These are phyloP conservation scores for Cebus imitator DNA, from an alignment of 2,113 vertebrate species.

Conservation along the genomic window DNA sequence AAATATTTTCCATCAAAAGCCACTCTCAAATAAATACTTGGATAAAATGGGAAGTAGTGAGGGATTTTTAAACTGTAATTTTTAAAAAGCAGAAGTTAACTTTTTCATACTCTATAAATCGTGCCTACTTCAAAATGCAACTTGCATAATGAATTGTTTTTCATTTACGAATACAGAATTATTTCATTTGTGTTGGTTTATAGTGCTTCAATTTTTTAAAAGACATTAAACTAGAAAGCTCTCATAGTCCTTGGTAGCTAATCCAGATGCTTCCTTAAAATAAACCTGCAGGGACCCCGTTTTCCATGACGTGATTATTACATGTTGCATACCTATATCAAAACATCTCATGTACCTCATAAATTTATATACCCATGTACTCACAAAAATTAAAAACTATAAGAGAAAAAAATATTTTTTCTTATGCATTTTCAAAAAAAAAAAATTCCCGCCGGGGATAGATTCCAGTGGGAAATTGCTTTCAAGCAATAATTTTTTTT, in stretches of 20 bases:
- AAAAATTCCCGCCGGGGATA: background rate
- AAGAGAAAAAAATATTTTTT: too few species aligned
- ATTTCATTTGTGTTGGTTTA: constrained; percentile 49
- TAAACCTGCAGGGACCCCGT: background rate
- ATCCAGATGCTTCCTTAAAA: constrained; percentile 58
- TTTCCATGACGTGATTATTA: too few species aligned
- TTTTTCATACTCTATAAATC: background rate
- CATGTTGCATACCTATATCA: too few species aligned
- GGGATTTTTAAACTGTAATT: background rate
- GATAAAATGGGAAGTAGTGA: constrained; percentile 51
- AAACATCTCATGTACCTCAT: too few species aligned
- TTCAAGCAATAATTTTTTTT: constrained; percentile 55
- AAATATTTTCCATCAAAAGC: constrained; percentile 73
- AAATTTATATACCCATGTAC: too few species aligned
- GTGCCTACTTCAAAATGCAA: background rate
- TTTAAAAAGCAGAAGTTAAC: constrained; percentile 23
- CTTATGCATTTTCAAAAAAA: too few species aligned
- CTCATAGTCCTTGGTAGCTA: constrained; percentile 53
- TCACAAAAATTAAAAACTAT: too few species aligned
- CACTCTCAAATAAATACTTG: constrained; percentile 59
- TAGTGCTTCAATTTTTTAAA: constrained; percentile 31
- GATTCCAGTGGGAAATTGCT: constrained; percentile 60
- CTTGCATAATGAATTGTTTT: background rate
- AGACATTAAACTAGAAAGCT: constrained; percentile 50
- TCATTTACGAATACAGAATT: constrained; percentile 2